Evolutionary conservation across 1,140 invertebrate species (phyloP).

Genomic region (Pinna nobilis): DNA sequence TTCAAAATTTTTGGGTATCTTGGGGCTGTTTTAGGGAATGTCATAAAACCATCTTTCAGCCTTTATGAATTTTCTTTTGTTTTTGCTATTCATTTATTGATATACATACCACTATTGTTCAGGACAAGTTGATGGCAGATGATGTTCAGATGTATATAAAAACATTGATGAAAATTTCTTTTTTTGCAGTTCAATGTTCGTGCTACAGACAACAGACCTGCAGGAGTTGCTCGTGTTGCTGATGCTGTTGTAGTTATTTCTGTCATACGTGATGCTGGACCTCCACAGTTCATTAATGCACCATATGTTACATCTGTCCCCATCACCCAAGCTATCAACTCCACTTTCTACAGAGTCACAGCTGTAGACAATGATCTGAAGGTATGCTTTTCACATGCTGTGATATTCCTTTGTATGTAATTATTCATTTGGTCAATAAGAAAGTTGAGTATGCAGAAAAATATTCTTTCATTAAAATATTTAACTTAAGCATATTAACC

Average conservation of each 20-base stretch:
- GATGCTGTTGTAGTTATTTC: conserved; percentile 36
- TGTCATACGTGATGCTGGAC: conserved; percentile 35
- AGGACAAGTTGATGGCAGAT: too few species aligned
- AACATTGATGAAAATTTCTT: background rate
- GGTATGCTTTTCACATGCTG: conserved; percentile 15
- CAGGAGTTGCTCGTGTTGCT: background rate
- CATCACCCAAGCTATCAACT: conserved; percentile 44
- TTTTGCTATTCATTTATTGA: too few species aligned
- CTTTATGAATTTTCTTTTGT: too few species aligned
- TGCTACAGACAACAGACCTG: conserved; percentile 30
- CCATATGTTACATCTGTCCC: conserved; percentile 48
- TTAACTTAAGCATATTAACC: too few species aligned
- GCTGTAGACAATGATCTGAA: conserved; percentile 14
- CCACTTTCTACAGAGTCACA: conserved; percentile 29
- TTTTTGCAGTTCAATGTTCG: conserved; percentile 45
- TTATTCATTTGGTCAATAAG: background rate
- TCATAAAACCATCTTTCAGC: too few species aligned
- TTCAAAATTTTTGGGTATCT: too few species aligned
- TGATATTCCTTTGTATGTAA: background rate
- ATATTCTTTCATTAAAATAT: too few species aligned
- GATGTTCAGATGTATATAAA: too few species aligned
- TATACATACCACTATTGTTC: too few species aligned
- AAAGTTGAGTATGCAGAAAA: too few species aligned
- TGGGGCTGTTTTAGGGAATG: too few species aligned
- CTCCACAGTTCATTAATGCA: conserved; percentile 49